Evolutionary conservation across 2,888 invertebrate genomes (phyloP), one percentile per base, ranked within the genome.

Genomic region (Xanthia icteritia): DNA sequence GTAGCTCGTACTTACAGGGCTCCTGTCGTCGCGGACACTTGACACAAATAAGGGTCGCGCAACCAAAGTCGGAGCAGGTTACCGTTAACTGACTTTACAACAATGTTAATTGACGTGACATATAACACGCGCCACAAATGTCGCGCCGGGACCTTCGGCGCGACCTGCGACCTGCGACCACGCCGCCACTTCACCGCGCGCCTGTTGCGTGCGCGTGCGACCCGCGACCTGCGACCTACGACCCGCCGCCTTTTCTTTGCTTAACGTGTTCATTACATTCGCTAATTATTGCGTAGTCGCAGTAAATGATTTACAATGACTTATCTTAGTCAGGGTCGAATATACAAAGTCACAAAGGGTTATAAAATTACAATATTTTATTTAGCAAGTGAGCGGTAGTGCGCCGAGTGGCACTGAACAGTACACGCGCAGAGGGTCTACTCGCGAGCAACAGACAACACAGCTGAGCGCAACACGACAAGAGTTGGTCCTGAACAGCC

Each of bases 261-360:
- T 61, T 60, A 64, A 54, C 76, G 86, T 68, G 76, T 73, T 83
- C 79, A 76, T 76, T 76, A 65, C 64, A 77, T 66, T 85, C 83
- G 70, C 79, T 86, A 86, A 84, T 83, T 83, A 73, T 84, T 84
- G 86, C 79, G 79, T 39, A 70, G 75, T 73, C 61, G 31, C 61
- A 69, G 72, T 60, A 69, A 68, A 73, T 79, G 56, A 86, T 79
- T 86, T 64, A 83, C 73, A 56, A 68, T 74, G 27, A 58, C 54
- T 64, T 82, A 63, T 73, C 61, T 68, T 64, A 64, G 58, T 36
- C 83, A 66, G 74, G 85, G 86, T 86, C 83, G 56, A 68, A 68
- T 63, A 56, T 73, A 73, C 86, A 83, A 84, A 80, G 83, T 80
- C 60, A 39, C 76, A 72, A 58, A 67, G 63, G 77, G 82, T 82